Evolutionary conservation across 2,888 invertebrate genomes (phyloP), one percentile per base, ranked within the genome.

Genomic region (Scrobipalpa costella): DNA sequence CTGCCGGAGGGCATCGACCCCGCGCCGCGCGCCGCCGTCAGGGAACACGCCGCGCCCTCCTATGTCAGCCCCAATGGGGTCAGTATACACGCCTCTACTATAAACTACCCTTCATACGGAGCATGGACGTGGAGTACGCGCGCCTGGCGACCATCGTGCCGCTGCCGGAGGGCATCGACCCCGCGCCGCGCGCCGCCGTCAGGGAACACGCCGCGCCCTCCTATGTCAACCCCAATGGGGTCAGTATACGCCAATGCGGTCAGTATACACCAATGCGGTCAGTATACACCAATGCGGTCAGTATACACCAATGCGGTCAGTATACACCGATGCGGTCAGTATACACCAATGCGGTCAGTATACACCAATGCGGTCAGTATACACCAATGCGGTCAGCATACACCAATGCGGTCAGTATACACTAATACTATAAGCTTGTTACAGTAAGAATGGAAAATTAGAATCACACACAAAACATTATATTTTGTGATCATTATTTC

Each of bases 41-140:
- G 94, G 69, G 94, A 94, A 78, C 95, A 95, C 80, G 95, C 95
- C 7, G 94, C 95, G 7, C 93, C 95, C 0, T 93, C 94, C 0
- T 95, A 94, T 72, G 93, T 86, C 62, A 84, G 83, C 66, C 73
- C 77, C 7, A 77, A 75, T 27, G 72, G 74, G 7, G 47, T 71
- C n/a, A 57, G 57, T 57, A 3, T 21, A 21, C 27, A 11, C n/a
- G n/a, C n/a, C n/a, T n/a, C n/a, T n/a, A n/a, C n/a, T n/a, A n/a
- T n/a, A n/a, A n/a, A n/a, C n/a, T n/a, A n/a, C 95, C 98, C 0
- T 98, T 98, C 81, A 97, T 98, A 63, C 95, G 96, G 68, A 96
- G 96, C 80, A 97, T 98, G 97, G 98, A 98, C 82, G 95, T 97
- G 7, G 98, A 98, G 80, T 98, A 97, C 80, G 93, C 97, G 0